Base-by-base conservation (phyloP, 2,797 vertebrate species). In the Clarias fuscus region DNA sequence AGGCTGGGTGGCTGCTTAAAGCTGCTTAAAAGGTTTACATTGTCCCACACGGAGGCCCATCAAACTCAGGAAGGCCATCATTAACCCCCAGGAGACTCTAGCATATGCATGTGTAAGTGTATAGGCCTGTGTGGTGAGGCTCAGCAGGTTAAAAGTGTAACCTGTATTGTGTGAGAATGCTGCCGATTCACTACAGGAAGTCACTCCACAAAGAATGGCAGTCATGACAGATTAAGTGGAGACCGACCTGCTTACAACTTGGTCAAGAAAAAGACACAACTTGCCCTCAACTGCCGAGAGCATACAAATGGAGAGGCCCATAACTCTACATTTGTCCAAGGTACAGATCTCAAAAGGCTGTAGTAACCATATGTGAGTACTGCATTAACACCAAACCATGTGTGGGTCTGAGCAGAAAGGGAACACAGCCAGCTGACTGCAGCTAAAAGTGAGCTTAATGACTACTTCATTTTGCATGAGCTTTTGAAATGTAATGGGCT, bases 11-110 rank as follows among this genome's bases (percentile, higher is more conserved):
- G 85, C 84, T 87, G 67, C 82, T 18, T 22, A 71, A 86, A 37
- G 37, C 33, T 33, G 33, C 33, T 33, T 33, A 33, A 33, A 84
- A 64, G 22, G 68, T 73, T 84, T 88, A 90, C 88, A 89, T 86
- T 86, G 86, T 40, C 84, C 68, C 89, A 59, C 86, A 90, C 91
- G 91, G 91, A 92, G 91, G 92, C 89, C 88, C 87, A 43, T 79
- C 68, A 88, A 86, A 84, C 88, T 89, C 92, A 94, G 92, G 92
- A 95, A 94, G 86, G 72, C 86, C 86, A 92, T 92, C 82, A 93
- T 93, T 89, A 92, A 78, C 83, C 87, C 90, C 87, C 72, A 5
- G 53, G 88, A 83, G 75, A 84, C 88, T 91, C 91, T 89, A 90
- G 93, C 93, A 93, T 93, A 92, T 93, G 91, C 48, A 76, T 81